phyloP scores from a whole-genome alignment of 2,797 vertebrate genomes.

The Apodemus agrarius region DNA sequence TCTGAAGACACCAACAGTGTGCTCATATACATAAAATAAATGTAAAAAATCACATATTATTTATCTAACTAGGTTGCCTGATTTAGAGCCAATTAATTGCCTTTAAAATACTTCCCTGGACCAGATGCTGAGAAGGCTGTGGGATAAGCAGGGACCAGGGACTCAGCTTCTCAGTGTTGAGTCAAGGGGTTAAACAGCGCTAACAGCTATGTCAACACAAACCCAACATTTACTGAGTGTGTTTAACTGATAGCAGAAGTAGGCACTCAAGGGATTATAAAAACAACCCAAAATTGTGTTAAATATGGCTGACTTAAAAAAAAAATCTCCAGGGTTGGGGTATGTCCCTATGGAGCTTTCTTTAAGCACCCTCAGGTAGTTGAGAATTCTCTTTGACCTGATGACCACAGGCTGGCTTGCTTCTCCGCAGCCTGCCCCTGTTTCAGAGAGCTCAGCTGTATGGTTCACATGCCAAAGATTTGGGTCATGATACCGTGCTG shows the following conservation, averaged over 20 bases:
- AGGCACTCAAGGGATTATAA: neutral
- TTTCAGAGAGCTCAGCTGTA: constrained; percentile 62
- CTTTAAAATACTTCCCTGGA: neutral
- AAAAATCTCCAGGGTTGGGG: neutral
- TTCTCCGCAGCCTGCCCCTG: neutral
- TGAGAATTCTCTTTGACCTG: constrained; percentile 48
- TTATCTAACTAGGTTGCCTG: neutral
- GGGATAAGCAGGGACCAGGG: neutral
- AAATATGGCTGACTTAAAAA: neutral
- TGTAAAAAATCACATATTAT: neutral
- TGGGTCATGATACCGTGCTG: constrained; percentile 74
- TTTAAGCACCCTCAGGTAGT: neutral
- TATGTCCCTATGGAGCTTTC: neutral
- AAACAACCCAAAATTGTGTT: neutral
- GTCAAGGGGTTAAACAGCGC: neutral
- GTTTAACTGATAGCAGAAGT: neutral
- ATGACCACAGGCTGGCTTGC: constrained; percentile 13
- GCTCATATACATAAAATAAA: neutral
- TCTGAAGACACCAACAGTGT: neutral
- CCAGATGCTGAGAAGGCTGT: neutral
- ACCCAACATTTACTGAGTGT: neutral
- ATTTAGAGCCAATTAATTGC: neutral
- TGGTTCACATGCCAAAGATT: constrained; percentile 74
- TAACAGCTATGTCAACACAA: neutral
- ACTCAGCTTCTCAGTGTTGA: neutral